These are phyloP conservation scores for Drosophila triauraria DNA, from an alignment of 1,140 invertebrate species.

Conservation along the genomic window DNA sequence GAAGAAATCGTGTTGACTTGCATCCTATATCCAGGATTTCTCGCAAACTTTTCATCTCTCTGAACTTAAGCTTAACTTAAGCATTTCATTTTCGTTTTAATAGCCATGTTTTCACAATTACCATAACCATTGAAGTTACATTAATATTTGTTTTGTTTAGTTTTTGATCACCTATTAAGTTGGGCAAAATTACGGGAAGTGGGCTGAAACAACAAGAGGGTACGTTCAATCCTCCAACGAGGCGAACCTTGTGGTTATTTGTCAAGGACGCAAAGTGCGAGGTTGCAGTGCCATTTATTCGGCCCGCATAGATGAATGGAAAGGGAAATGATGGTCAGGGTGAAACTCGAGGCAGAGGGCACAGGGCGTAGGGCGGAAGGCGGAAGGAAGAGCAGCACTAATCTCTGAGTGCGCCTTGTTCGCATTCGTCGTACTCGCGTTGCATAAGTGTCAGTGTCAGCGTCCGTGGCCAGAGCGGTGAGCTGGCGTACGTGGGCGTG, in stretches of 20 bases:
- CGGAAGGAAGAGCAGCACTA: slow-evolving; percentile 74
- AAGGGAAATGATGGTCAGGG: slow-evolving; percentile 12
- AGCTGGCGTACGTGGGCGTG: slow-evolving; percentile 4
- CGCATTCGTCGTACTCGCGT: slow-evolving; percentile 39
- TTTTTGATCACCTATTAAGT: background rate
- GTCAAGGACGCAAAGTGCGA: slow-evolving; percentile 72
- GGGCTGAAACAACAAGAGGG: background rate
- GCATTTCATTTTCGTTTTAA: no score
- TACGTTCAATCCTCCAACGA: slow-evolving; percentile 10
- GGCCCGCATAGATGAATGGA: slow-evolving; percentile 21
- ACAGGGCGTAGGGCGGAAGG: slow-evolving; percentile 11
- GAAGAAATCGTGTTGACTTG: no score
- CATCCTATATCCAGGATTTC: no score
- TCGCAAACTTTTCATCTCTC: background rate
- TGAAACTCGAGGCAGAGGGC: background rate
- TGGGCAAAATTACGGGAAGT: background rate
- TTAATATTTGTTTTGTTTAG: background rate
- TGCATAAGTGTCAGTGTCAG: slow-evolving; percentile 74
- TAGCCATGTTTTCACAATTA: background rate
- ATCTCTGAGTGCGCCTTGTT: slow-evolving; percentile 70
- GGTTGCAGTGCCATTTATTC: slow-evolving; percentile 75
- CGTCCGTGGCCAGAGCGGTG: slow-evolving; percentile 4
- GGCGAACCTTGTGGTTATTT: slow-evolving; percentile 65
- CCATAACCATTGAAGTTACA: no score
- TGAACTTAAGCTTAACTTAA: background rate